These are phyloP conservation scores for Spodoptera litura DNA, from an alignment of 1,140 invertebrate species.

Conservation along the genomic window DNA sequence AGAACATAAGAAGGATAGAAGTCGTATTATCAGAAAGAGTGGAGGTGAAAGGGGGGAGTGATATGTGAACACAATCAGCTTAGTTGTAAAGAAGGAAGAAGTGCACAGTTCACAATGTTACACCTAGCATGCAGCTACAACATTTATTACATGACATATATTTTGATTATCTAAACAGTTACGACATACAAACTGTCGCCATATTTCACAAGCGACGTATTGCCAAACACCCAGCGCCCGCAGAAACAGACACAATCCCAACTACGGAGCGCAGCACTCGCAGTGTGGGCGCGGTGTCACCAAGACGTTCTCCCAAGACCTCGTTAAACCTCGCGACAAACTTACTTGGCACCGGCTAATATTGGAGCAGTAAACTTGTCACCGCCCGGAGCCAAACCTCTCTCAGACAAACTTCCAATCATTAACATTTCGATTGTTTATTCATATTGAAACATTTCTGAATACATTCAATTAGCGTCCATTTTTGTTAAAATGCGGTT, in stretches of 20 bases:
- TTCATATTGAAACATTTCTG: too few species aligned
- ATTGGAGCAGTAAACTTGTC: conserved; percentile 16
- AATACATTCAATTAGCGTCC: too few species aligned
- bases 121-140: conserved; percentile 53
- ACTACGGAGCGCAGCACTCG: too few species aligned
- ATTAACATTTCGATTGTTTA: not conserved
- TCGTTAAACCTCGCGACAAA: conserved; percentile 16
- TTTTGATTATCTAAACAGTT: conserved; percentile 41
- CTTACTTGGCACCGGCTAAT: conserved; percentile 1
- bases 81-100: conserved; percentile 53
- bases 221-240: too few species aligned
- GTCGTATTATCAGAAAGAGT: conserved; percentile 42
- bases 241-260: too few species aligned
- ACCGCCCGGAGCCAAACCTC: not conserved
- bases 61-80: conserved; percentile 63
- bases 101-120: conserved; percentile 65
- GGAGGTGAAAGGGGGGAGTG: conserved; percentile 37
- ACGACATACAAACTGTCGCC: conserved; percentile 19
- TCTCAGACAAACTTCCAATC: conserved; percentile 4
- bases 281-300: not conserved
- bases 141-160: conserved; percentile 45
- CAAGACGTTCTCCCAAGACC: not conserved
- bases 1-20: conserved; percentile 5
- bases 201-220: conserved; percentile 15
- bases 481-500: too few species aligned